A percentile compares a stretch with the other conserved stretches of the same genome.
Evolutionary conservation across 2,797 vertebrate genomes (phyloP).

Genomic region (Acanthopagrus latus): DNA sequence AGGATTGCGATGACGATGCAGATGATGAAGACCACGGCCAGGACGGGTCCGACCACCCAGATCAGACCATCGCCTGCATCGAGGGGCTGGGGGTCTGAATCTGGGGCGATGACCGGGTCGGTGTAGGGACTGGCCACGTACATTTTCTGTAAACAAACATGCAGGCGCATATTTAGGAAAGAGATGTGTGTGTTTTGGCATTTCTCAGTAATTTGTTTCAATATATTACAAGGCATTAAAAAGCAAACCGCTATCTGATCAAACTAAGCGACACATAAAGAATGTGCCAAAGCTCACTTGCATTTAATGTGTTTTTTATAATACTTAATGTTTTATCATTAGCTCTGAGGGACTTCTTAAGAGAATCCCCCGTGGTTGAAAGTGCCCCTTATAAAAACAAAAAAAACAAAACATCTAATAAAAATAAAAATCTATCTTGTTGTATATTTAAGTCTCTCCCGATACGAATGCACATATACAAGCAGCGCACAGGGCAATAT

Average conservation of each 20-base stretch:
- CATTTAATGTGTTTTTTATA: constrained; percentile 11
- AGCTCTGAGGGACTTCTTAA: constrained; percentile 33
- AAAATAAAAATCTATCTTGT: constrained; percentile 50
- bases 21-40: constrained; percentile 98
- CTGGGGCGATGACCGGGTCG: constrained; percentile 93
- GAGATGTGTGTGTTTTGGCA: not conserved
- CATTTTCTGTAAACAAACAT: constrained; percentile 84
- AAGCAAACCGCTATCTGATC: too few relatives aligned
- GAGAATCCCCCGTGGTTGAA: constrained; percentile 21
- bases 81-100: constrained; percentile 94
- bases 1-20: constrained; percentile 98
- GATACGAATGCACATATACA: constrained; percentile 50
- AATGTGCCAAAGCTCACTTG: not conserved
- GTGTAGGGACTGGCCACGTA: constrained; percentile 97
- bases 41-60: constrained; percentile 97
- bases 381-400: constrained; percentile 38
- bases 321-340: constrained; percentile 39
- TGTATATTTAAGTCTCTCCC: constrained; percentile 57
- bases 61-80: constrained; percentile 96
- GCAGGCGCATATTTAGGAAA: constrained; percentile 28
- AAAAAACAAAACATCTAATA: constrained; percentile 20
- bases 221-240: not conserved
- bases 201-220: not conserved
- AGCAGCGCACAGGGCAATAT: constrained; percentile 51
- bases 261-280: not conserved